Evolutionary conservation across 2,113 vertebrate genomes (phyloP).

Genomic region (Hypocryptadius cinnamomeus): DNA sequence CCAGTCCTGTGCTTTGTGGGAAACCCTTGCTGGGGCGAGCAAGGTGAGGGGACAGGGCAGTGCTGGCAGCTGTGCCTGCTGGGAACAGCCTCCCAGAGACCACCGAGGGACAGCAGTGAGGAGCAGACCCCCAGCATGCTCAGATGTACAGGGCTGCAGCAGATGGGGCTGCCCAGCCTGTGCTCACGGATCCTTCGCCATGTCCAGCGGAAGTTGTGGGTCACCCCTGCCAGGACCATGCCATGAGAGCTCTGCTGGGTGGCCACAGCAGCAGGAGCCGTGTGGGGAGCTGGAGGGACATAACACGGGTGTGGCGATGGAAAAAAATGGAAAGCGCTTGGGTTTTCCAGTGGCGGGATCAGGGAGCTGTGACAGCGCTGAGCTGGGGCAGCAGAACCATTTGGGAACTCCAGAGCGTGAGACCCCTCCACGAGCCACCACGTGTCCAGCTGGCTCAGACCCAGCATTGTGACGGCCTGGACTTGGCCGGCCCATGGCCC

Average conservation of each 20-base stretch:
- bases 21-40: not conserved
- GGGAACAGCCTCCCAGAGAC: not conserved
- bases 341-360: not conserved
- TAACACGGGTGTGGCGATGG: accelerated
- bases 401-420: not conserved
- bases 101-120: accelerated
- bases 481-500: not conserved
- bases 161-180: not conserved
- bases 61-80: no score
- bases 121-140: not conserved
- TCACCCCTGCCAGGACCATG: accelerated
- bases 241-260: not conserved
- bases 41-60: accelerated
- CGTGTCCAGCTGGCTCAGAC: constrained; percentile 3
- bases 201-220: accelerated
- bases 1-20: not conserved
- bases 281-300: accelerated
- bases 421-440: not conserved
- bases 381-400: not conserved
- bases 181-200: accelerated
- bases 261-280: not conserved
- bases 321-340: not conserved
- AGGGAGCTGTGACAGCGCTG: accelerated
- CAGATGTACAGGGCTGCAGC: not conserved
- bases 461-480: constrained; percentile 6